Percentiles rank a stretch among this genome's conserved stretches.
These are phyloP conservation scores for Macrochelys suwanniensis DNA, from an alignment of 2,797 vertebrate genomes.

Conservation along the genomic window DNA sequence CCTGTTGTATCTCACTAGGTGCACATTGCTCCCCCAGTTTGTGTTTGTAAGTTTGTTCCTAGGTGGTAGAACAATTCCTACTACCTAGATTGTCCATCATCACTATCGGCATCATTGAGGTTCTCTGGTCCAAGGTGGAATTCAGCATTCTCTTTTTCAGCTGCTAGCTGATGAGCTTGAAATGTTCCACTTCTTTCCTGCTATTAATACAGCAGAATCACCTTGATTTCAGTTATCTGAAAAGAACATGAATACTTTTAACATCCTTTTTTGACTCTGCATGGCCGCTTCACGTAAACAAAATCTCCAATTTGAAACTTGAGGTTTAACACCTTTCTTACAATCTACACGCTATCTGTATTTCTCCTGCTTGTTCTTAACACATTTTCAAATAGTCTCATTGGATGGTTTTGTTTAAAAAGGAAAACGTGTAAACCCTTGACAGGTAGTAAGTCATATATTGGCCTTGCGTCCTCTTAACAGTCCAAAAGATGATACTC, in stretches of 20 bases:
- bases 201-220: neutral
- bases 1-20: neutral
- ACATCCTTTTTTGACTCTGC: neutral
- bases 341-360: neutral
- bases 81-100: no score
- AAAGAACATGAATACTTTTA: neutral
- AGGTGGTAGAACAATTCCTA: no score
- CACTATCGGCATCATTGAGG: no score
- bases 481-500: neutral
- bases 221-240: neutral
- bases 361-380: neutral
- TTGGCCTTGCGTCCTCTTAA: neutral
- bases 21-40: neutral
- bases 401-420: neutral
- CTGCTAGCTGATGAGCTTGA: no score
- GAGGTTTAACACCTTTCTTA: neutral
- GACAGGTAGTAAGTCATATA: neutral
- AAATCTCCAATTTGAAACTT: neutral
- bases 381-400: neutral
- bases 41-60: neutral
- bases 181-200: neutral
- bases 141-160: no score
- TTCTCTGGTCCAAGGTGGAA: neutral
- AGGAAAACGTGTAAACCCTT: neutral
- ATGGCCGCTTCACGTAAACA: neutral